These are phyloP conservation scores for Pristionchus japonicus DNA, from an alignment of 2,888 invertebrate species.

Conservation along the genomic window DNA sequence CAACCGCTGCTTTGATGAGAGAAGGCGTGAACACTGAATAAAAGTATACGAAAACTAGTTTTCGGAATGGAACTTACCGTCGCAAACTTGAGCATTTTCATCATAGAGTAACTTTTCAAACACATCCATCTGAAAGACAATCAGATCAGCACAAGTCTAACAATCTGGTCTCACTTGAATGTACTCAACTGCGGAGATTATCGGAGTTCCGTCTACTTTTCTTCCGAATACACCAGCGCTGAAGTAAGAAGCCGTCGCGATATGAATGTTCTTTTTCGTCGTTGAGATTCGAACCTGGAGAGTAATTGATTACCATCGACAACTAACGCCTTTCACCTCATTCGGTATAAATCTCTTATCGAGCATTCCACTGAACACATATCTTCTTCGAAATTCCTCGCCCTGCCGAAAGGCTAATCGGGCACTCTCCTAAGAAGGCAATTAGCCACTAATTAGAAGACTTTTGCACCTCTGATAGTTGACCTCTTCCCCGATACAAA, in stretches of 20 bases:
- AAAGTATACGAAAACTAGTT: not conserved
- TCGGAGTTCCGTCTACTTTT: not conserved
- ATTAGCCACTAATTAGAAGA: not conserved
- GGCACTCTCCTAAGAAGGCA: not conserved
- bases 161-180: not conserved
- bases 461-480: not conserved
- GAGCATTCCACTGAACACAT: not conserved
- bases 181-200: not conserved
- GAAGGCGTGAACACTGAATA: not conserved
- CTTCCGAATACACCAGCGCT: not conserved
- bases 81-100: not conserved
- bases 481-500: not conserved
- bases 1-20: not conserved
- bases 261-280: not conserved
- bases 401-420: slow-evolving; percentile 3
- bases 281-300: not conserved
- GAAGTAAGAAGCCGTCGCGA: slow-evolving; percentile 5
- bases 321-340: not conserved
- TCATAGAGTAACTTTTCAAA: not conserved
- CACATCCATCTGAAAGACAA: not conserved
- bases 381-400: not conserved
- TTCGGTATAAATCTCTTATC: not conserved
- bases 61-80: not conserved
- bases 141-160: not conserved
- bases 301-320: too few relatives aligned